Evolutionary conservation across 2,797 vertebrate species (phyloP).

Genomic region (Pterois miles): DNA sequence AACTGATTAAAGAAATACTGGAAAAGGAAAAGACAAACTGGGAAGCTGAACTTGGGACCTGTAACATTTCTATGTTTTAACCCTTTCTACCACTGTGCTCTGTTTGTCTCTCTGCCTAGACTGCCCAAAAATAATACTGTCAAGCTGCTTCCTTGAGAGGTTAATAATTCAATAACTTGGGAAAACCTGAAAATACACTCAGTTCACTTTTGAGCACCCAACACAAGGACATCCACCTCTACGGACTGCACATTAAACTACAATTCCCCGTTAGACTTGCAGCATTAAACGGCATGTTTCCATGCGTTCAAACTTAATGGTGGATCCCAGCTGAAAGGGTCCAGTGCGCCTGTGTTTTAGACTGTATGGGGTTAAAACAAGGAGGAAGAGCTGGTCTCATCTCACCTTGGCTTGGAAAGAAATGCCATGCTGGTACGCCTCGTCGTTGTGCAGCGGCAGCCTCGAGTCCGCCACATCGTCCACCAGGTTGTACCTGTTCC

Average conservation of each 20-base stretch:
- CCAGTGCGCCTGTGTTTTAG: constrained; percentile 37
- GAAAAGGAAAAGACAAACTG: not conserved
- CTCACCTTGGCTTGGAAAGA: constrained; percentile 93
- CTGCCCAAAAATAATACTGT: not conserved
- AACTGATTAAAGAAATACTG: not conserved
- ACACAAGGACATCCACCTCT: not conserved
- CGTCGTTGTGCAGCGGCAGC: constrained; percentile 91
- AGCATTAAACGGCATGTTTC: not conserved
- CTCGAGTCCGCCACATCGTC: constrained; percentile 91
- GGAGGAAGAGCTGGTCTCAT: too few relatives aligned
- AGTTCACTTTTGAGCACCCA: constrained; percentile 2
- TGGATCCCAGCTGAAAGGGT: not conserved
- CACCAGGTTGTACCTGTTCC: constrained; percentile 95
- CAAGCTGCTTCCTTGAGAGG: constrained; percentile 1
- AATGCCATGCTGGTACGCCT: constrained; percentile 93
- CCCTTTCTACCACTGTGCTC: not conserved
- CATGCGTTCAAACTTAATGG: constrained; percentile 57
- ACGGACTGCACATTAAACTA: not conserved
- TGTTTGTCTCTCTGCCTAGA: not conserved
- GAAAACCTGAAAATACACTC: constrained; percentile 34
- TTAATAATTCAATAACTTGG: constrained; percentile 41
- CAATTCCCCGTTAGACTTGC: not conserved
- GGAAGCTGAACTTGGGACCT: constrained; percentile 34
- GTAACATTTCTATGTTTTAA: not conserved
- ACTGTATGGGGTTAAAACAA: too few relatives aligned